Percentiles rank a stretch among this genome's conserved stretches.
These are phyloP conservation scores for Thelaira solivaga DNA, from an alignment of 2,888 invertebrate genomes.

Conservation along the genomic window DNA sequence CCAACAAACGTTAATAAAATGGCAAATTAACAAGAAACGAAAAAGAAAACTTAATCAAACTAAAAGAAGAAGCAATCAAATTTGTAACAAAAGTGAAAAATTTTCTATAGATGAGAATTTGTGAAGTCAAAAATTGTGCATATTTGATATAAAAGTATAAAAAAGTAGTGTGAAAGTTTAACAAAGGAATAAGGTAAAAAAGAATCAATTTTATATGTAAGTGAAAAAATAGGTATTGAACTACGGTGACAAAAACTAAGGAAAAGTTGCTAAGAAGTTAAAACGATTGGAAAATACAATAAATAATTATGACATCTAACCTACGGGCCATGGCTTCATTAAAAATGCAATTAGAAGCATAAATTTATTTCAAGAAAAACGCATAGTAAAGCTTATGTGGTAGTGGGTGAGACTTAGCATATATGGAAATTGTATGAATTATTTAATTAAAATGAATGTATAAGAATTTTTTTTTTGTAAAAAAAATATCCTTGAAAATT, in stretches of 20 bases:
- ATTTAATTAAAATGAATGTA: constrained; percentile 46
- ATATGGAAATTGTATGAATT: constrained; percentile 5
- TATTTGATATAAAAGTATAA: not conserved
- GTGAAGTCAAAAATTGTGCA: constrained; percentile 27
- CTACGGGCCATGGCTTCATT: not conserved
- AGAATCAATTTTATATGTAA: not conserved
- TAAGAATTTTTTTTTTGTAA: constrained; percentile 53
- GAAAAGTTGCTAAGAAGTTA: not conserved
- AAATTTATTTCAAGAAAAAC: not conserved
- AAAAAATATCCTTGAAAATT: constrained; percentile 59
- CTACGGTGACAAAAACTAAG: not conserved
- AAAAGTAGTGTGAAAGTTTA: not conserved
- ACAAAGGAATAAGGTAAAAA: not conserved
- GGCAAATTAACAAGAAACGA: constrained; percentile 21
- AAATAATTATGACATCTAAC: not conserved
- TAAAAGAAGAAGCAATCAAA: constrained; percentile 49
- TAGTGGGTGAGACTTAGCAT: constrained; percentile 26
- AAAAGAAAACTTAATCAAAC: constrained; percentile 37
- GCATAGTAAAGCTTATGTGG: not conserved
- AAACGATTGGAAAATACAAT: constrained; percentile 2
- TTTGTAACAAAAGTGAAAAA: constrained; percentile 49
- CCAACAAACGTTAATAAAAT: constrained; percentile 48
- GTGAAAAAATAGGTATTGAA: not conserved
- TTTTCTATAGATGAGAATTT: constrained; percentile 34
- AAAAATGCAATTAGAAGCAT: not conserved